Conservation (phyloP, 2,797 vertebrate genomes). For the Acrossocheilus fasciatus region DNA sequence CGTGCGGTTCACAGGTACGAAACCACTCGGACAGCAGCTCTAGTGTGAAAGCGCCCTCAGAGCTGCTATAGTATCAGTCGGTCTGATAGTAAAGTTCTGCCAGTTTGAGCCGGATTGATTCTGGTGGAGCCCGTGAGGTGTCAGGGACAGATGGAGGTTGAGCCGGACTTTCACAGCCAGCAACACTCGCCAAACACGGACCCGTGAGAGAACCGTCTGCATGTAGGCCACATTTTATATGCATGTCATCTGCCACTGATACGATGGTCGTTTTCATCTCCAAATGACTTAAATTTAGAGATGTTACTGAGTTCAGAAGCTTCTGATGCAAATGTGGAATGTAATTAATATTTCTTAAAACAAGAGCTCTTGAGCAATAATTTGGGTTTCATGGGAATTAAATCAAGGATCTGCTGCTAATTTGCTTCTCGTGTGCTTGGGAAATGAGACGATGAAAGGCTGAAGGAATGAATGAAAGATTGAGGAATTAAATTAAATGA, state of each 20-base stretch:
- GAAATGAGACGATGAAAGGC: constrained; percentile 8
- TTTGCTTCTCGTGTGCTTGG: not conserved
- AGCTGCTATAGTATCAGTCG: not conserved
- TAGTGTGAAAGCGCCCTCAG: not conserved
- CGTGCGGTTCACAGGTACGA: not conserved
- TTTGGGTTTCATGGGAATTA: constrained; percentile 25
- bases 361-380: constrained; percentile 41
- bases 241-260: constrained; percentile 37
- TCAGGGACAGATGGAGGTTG: constrained; percentile 52
- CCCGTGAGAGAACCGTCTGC: not conserved
- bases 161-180: constrained; percentile 49
- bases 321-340: constrained; percentile 29
- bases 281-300: not conserved
- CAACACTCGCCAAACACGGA: constrained; percentile 1
- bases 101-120: constrained; percentile 18
- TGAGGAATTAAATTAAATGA: not conserved
- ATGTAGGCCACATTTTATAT: not conserved
- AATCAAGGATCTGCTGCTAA: constrained; percentile 18
- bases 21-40: not conserved
- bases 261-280: not conserved
- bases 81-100: not conserved
- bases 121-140: constrained; percentile 21
- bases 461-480: constrained; percentile 12
- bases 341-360: constrained; percentile 47
- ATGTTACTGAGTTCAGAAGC: constrained; percentile 10